These are phyloP conservation scores for Morpho achilles DNA, from an alignment of 2,888 invertebrate species.

Conservation along the genomic window DNA sequence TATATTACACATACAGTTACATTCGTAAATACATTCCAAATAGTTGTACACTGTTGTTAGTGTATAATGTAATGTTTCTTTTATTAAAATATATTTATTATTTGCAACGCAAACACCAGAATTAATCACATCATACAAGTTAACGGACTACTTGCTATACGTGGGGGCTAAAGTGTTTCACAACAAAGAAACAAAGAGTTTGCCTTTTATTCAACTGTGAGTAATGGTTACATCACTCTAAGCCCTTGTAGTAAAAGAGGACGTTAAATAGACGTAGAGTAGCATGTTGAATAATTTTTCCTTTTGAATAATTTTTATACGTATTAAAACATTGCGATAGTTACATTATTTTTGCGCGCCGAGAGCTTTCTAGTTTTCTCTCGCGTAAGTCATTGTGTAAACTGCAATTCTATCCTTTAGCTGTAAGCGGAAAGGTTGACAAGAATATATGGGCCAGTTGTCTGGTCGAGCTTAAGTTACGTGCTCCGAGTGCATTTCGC, in stretches of 20 bases:
- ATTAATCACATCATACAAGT: constrained; percentile 18
- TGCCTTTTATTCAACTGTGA: constrained; percentile 25
- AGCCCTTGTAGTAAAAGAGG: constrained; percentile 21
- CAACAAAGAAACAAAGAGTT: constrained; percentile 27
- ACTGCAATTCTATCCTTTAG: constrained; percentile 16
- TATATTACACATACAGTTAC: background rate
- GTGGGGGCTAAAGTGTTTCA: constrained; percentile 19
- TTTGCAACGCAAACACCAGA: constrained; percentile 6
- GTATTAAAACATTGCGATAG: constrained; percentile 16
- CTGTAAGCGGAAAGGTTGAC: constrained; percentile 31
- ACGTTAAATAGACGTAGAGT: constrained; percentile 18
- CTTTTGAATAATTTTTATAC: constrained; percentile 15
- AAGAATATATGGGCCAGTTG: constrained; percentile 58
- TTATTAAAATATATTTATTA: no score
- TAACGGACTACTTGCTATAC: constrained; percentile 13
- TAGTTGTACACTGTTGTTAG: background rate
- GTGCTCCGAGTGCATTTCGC: constrained; percentile 35
- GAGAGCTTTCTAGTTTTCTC: constrained; percentile 9
- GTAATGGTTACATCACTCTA: constrained; percentile 24
- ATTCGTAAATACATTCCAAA: background rate
- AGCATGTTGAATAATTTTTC: constrained; percentile 14
- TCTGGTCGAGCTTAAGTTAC: constrained; percentile 47
- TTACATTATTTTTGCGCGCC: constrained; percentile 5
- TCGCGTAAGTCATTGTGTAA: constrained; percentile 12
- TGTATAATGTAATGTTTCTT: no score